Conservation (phyloP, 2,797 vertebrate genomes). For the Adelosebastes latens region DNA sequence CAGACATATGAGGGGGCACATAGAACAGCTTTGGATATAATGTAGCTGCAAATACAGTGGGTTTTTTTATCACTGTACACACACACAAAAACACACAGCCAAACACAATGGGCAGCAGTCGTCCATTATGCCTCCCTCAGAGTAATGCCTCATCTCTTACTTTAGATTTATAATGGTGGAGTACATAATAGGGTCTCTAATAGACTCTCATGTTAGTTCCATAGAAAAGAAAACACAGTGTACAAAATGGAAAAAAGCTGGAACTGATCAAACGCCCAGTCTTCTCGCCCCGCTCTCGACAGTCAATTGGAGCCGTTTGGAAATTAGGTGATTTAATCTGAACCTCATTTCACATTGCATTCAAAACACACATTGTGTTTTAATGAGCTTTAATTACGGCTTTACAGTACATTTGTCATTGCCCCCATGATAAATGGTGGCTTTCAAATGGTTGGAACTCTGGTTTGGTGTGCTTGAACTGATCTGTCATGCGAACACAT, state of each 20-base stretch:
- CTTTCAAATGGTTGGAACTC: slow-evolving; percentile 18
- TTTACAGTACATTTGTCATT: slow-evolving; percentile 31
- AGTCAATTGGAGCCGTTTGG: slow-evolving; percentile 12
- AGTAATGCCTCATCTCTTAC: slow-evolving; percentile 33
- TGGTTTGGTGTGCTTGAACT: slow-evolving; percentile 19
- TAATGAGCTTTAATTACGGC: slow-evolving; percentile 50
- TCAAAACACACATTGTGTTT: slow-evolving; percentile 39
- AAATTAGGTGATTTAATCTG: slow-evolving; percentile 48
- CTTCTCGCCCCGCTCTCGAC: not conserved
- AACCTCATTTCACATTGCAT: slow-evolving; percentile 40
- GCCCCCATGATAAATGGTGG: slow-evolving; percentile 18
- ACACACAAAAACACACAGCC: not conserved
- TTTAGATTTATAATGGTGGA: slow-evolving; percentile 32
- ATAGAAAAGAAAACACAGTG: slow-evolving; percentile 27
- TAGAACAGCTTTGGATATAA: not conserved
- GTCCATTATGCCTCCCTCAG: slow-evolving; percentile 8
- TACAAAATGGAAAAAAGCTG: slow-evolving; percentile 8
- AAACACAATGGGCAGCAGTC: not conserved
- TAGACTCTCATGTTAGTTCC: slow-evolving; percentile 22
- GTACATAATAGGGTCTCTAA: slow-evolving; percentile 27
- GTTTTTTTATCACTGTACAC: not conserved
- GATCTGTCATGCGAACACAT: slow-evolving; percentile 32
- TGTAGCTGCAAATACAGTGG: not conserved
- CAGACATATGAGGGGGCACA: not conserved
- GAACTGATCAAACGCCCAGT: slow-evolving; percentile 27